Evolutionary conservation across 2,797 vertebrate species (phyloP).

Genomic region (Sciurus carolinensis): DNA sequence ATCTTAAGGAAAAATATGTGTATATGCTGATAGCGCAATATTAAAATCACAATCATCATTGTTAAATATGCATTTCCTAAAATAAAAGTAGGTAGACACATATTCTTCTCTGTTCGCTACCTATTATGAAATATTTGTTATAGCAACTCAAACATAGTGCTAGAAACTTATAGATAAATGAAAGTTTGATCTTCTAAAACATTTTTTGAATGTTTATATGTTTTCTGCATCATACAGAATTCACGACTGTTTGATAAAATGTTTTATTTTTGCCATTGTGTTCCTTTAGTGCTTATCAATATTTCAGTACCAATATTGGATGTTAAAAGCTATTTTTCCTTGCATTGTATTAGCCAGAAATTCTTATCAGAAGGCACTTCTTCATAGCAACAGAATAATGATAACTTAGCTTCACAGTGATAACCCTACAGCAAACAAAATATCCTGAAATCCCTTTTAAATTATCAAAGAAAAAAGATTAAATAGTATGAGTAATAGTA

Average conservation of each 20-base stretch:
- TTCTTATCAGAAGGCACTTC: conserved; percentile 63
- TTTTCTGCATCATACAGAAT: not conserved
- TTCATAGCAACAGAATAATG: conserved; percentile 51
- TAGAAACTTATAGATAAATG: not conserved
- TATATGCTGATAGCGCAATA: not conserved
- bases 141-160: not conserved
- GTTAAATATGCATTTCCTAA: conserved; percentile 7
- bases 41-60: not conserved
- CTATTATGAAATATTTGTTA: conserved; percentile 1
- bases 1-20: not conserved
- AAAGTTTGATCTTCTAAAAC: conserved; percentile 49
- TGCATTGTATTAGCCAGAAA: conserved; percentile 56
- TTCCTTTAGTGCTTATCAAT: conserved; percentile 69
- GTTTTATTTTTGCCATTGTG: conserved; percentile 52
- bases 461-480: conserved; percentile 69
- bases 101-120: not conserved
- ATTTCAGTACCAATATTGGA: conserved; percentile 63
- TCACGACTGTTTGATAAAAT: not conserved
- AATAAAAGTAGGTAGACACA: not conserved
- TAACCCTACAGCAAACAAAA: conserved; percentile 75
- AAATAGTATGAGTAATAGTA: conserved; percentile 24
- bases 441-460: conserved; percentile 70
- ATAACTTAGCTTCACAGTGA: conserved; percentile 68
- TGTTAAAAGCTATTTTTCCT: conserved; percentile 69
- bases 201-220: conserved; percentile 42